Evolutionary conservation across 2,888 invertebrate genomes (phyloP).

Genomic region (Zelleria hepariella): DNA sequence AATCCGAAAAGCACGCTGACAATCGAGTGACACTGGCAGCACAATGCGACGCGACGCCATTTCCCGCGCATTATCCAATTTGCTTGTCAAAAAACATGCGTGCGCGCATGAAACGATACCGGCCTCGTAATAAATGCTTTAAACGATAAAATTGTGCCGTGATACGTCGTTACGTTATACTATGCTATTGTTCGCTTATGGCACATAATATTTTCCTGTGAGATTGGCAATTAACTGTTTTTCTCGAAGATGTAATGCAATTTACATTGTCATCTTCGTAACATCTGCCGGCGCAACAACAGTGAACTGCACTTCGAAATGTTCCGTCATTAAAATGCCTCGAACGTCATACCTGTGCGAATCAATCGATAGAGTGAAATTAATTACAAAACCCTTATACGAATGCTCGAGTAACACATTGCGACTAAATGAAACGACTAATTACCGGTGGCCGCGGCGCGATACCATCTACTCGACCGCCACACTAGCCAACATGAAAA

Average conservation of each 20-base stretch:
- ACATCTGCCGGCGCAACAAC: background rate
- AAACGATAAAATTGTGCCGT: slow-evolving; percentile 1
- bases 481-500: background rate
- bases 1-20: slow-evolving; percentile 60
- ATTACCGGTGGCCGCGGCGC: slow-evolving; percentile 39
- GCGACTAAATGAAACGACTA: slow-evolving; percentile 60
- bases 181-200: background rate
- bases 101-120: slow-evolving; percentile 24
- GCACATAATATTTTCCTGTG: background rate
- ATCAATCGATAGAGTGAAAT: slow-evolving; percentile 48
- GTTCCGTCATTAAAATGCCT: no score
- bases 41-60: slow-evolving; percentile 45
- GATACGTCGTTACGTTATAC: background rate
- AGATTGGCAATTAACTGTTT: background rate
- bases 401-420: slow-evolving; percentile 44
- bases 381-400: slow-evolving; percentile 54
- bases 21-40: slow-evolving; percentile 46
- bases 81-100: slow-evolving; percentile 59
- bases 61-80: slow-evolving; percentile 64
- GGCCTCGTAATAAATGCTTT: slow-evolving; percentile 12
- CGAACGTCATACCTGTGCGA: no score
- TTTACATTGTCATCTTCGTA: background rate
- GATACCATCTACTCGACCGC: slow-evolving; percentile 39
- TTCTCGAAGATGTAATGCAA: background rate
- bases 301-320: background rate